A percentile compares a stretch with the other conserved stretches of the same genome.
Conservation (phyloP, 2,888 invertebrate genomes). For the Limnephilus marmoratus region DNA sequence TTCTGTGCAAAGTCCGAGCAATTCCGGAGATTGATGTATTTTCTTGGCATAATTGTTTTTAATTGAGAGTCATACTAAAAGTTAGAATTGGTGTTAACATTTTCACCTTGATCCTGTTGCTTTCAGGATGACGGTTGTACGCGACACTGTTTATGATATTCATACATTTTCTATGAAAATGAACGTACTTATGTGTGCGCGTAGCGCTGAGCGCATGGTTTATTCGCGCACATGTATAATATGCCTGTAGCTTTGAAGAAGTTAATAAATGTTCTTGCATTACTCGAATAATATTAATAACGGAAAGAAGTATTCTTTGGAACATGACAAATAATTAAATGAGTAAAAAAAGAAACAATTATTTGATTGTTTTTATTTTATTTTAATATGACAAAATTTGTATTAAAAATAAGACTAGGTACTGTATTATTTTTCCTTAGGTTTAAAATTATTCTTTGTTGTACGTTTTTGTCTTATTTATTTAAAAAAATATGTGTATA, state of each 20-base stretch:
- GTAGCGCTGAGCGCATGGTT: no score
- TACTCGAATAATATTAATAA: constrained; percentile 10
- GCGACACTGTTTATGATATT: no score
- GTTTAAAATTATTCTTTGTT: constrained; percentile 13
- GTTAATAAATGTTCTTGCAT: neutral
- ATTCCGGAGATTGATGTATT: neutral
- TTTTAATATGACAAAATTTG: constrained; percentile 39
- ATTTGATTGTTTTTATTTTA: constrained; percentile 24
- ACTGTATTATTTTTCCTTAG: constrained; percentile 37
- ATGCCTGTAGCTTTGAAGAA: no score
- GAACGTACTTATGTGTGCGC: no score
- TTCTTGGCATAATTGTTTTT: neutral
- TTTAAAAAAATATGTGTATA: constrained; percentile 17
- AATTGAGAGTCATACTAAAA: neutral
- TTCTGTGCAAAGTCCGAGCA: no score
- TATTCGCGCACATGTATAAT: no score
- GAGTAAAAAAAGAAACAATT: neutral
- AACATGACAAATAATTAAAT: constrained; percentile 41
- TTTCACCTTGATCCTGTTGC: no score
- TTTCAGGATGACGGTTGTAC: no score
- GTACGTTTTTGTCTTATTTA: constrained; percentile 28
- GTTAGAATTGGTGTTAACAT: neutral
- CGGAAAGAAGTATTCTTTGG: constrained; percentile 13
- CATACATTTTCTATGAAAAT: no score
- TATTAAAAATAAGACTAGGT: constrained; percentile 42